A percentile compares a stretch with the other conserved stretches of the same genome.
Evolutionary conservation across 1,140 invertebrate genomes (phyloP).

Genomic region (Diabrotica undecimpunctata): DNA sequence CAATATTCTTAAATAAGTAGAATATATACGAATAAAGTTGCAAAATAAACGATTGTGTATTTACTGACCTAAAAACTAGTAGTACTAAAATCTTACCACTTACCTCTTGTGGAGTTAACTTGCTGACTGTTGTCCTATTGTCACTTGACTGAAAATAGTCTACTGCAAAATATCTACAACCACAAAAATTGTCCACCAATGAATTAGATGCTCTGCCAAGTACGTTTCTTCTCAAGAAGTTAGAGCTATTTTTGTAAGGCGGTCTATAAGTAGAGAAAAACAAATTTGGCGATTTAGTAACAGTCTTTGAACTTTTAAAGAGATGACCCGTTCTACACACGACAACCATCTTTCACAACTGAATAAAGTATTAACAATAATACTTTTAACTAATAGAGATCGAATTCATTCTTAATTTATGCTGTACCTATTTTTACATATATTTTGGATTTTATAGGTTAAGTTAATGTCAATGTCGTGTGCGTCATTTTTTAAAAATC

Average conservation of each 20-base stretch:
- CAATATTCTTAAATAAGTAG: too few relatives aligned
- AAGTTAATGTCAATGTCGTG: constrained; percentile 1
- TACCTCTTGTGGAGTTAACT: constrained; percentile 44
- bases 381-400: neutral
- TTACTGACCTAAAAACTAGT: too few relatives aligned
- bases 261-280: constrained; percentile 15
- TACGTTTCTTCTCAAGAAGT: neutral
- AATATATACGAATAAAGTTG: too few relatives aligned
- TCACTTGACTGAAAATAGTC: constrained; percentile 31
- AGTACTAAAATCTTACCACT: constrained; percentile 10
- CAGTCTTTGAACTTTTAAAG: constrained; percentile 27
- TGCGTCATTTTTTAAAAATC: neutral
- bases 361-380: neutral
- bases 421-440: neutral
- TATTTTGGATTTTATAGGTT: neutral
- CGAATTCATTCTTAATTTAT: neutral
- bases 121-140: constrained; percentile 27
- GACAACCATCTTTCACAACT: constrained; percentile 29
- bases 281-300: constrained; percentile 28
- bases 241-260: neutral
- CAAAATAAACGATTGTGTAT: too few relatives aligned
- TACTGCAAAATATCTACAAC: constrained; percentile 30
- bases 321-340: constrained; percentile 24
- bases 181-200: constrained; percentile 25
- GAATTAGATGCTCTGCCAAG: constrained; percentile 7